A percentile compares a stretch with the other conserved stretches of the same genome.
Conservation (phyloP, 2,888 invertebrate species). For the Horisme vitalbata region DNA sequence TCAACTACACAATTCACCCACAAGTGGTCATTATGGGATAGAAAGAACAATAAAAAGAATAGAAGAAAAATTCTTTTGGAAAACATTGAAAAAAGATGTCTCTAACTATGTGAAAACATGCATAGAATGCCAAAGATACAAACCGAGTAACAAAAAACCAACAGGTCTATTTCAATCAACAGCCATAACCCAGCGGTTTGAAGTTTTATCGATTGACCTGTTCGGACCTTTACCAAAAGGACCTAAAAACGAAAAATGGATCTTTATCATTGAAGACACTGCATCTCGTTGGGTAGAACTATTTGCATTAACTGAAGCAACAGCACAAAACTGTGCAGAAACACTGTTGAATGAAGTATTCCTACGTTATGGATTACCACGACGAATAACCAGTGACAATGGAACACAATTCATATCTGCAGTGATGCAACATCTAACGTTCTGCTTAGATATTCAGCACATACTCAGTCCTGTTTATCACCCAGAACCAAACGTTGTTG, state of each 20-base stretch:
- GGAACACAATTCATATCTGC: conserved; percentile 34
- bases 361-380: conserved; percentile 44
- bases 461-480: no score
- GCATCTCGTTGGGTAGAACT: no score
- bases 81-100: background rate
- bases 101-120: conserved; percentile 5
- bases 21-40: background rate
- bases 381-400: conserved; percentile 49
- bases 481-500: no score
- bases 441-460: no score
- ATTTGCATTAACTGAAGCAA: background rate
- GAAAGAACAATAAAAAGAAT: background rate
- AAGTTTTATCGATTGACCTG: conserved; percentile 1
- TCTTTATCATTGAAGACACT: conserved; percentile 28
- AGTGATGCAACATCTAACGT: no score
- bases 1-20: background rate
- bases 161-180: conserved; percentile 3
- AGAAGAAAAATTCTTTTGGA: no score
- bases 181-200: background rate
- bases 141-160: background rate
- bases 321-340: background rate
- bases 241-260: background rate
- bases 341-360: conserved; percentile 34
- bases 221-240: conserved; percentile 4
- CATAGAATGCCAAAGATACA: conserved; percentile 8